These are phyloP conservation scores for Teleopsis dalmanni DNA, from an alignment of 1,140 invertebrate species.

Conservation along the genomic window DNA sequence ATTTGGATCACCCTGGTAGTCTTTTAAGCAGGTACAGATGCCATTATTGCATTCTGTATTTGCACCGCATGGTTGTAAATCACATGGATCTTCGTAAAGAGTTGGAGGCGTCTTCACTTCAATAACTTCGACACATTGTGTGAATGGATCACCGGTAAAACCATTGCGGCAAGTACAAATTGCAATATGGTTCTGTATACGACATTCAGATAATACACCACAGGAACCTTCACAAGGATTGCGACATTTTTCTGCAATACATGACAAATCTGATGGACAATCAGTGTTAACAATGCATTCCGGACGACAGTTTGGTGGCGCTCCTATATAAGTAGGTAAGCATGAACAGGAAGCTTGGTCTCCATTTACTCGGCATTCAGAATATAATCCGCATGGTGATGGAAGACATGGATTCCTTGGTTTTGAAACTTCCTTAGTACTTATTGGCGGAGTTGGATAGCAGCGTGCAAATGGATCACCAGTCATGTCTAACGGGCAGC, in stretches of 20 bases:
- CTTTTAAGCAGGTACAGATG: slow-evolving; percentile 57
- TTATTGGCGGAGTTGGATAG: slow-evolving; percentile 38
- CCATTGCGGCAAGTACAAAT: slow-evolving; percentile 61
- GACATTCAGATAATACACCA: slow-evolving; percentile 65
- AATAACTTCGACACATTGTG: slow-evolving; percentile 54
- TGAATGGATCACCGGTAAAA: slow-evolving; percentile 67
- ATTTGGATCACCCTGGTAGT: slow-evolving; percentile 61
- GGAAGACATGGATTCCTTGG: slow-evolving; percentile 65
- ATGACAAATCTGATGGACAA: slow-evolving; percentile 68
- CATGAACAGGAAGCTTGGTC: slow-evolving; percentile 68
- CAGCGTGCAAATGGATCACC: slow-evolving; percentile 68
- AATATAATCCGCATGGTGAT: slow-evolving; percentile 70
- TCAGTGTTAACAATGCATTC: slow-evolving; percentile 74
- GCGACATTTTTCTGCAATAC: slow-evolving; percentile 67
- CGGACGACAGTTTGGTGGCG: slow-evolving; percentile 68
- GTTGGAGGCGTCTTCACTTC: slow-evolving; percentile 50
- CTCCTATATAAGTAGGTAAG: slow-evolving; percentile 64
- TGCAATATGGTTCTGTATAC: slow-evolving; percentile 67
- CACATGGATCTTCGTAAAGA: slow-evolving; percentile 53
- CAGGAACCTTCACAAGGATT: slow-evolving; percentile 75
- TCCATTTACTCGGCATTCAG: slow-evolving; percentile 55
- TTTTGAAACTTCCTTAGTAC: slow-evolving; percentile 42
- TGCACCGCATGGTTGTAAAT: slow-evolving; percentile 68
- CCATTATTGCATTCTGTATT: slow-evolving; percentile 64
- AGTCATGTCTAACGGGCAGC: slow-evolving; percentile 58